Evolutionary conservation across 2,888 invertebrate genomes (phyloP).

Genomic region (Lasius platythorax): DNA sequence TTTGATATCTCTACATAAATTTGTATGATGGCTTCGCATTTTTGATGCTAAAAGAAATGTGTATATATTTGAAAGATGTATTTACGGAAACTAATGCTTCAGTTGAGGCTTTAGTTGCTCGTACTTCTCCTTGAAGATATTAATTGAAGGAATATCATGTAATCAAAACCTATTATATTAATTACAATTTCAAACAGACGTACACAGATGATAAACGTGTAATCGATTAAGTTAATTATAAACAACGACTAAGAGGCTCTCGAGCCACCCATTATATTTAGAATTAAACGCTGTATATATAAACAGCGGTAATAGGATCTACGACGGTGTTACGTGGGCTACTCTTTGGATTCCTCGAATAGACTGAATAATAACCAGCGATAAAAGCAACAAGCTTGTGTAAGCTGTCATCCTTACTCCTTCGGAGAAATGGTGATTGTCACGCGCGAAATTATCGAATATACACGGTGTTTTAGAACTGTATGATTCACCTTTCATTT

Average conservation of each 20-base stretch:
- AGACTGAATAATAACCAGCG: slow-evolving; percentile 38
- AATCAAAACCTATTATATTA: slow-evolving; percentile 36
- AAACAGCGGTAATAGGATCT: slow-evolving; percentile 35
- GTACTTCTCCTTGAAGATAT: slow-evolving; percentile 23
- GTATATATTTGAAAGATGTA: background rate
- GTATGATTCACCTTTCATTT: background rate
- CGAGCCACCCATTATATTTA: slow-evolving; percentile 33
- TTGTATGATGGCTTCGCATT: background rate
- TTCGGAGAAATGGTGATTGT: slow-evolving; percentile 42
- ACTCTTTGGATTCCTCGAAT: slow-evolving; percentile 36
- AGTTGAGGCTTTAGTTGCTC: slow-evolving; percentile 15
- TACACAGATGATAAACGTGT: slow-evolving; percentile 7
- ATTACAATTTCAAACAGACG: slow-evolving; percentile 18
- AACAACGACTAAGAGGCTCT: slow-evolving; percentile 26
- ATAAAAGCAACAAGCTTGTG: slow-evolving; percentile 36
- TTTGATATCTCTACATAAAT: background rate
- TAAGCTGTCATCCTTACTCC: slow-evolving; percentile 36
- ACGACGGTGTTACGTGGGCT: slow-evolving; percentile 11
- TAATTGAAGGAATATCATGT: slow-evolving; percentile 10
- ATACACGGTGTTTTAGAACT: background rate
- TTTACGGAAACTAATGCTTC: background rate
- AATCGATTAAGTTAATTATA: slow-evolving; percentile 21
- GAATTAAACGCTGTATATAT: slow-evolving; percentile 31
- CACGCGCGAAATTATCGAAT: slow-evolving; percentile 5
- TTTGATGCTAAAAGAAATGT: background rate